A percentile compares a stretch with the other conserved stretches of the same genome.
Conservation (phyloP, 2,888 invertebrate genomes). For the Sarcophaga carnaria region DNA sequence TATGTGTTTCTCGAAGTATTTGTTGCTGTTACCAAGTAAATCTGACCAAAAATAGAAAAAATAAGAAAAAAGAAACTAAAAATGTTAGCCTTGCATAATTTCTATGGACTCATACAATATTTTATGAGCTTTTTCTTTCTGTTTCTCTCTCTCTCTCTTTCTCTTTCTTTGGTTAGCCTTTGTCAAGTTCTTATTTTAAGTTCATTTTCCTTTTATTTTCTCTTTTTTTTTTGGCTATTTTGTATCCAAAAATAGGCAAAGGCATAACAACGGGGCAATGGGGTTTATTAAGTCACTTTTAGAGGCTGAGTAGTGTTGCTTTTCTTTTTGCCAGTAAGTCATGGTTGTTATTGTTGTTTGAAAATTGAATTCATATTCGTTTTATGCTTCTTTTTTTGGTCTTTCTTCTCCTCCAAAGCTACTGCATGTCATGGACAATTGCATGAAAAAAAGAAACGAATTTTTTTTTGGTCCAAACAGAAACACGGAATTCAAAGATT, state of each 20-base stretch:
- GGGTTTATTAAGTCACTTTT: conserved; percentile 63
- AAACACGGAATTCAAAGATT: neutral
- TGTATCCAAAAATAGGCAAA: neutral
- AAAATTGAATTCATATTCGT: conserved; percentile 56
- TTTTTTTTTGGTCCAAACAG: conserved; percentile 5
- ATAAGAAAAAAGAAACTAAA: conserved; percentile 19
- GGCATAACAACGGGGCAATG: neutral
- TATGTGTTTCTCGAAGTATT: neutral
- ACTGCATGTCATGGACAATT: conserved; percentile 58
- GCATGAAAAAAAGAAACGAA: neutral
- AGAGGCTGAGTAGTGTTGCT: conserved; percentile 27
- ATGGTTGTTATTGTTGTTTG: conserved; percentile 25
- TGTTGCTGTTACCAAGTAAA: neutral
- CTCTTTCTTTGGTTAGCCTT: neutral
- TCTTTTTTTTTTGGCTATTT: neutral
- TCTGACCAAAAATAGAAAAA: neutral
- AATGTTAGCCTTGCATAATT: conserved; percentile 58
- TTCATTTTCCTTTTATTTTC: neutral
- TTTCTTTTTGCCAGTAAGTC: conserved; percentile 37
- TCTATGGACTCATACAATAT: neutral
- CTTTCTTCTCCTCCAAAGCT: neutral
- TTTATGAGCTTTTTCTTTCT: neutral
- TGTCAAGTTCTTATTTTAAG: conserved; percentile 2
- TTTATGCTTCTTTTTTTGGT: too few relatives aligned
- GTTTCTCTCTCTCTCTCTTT: neutral